Evolutionary conservation across 2,797 vertebrate species (phyloP), one percentile per base, ranked within the genome.

Genomic region (Notolepis coatsorum): DNA sequence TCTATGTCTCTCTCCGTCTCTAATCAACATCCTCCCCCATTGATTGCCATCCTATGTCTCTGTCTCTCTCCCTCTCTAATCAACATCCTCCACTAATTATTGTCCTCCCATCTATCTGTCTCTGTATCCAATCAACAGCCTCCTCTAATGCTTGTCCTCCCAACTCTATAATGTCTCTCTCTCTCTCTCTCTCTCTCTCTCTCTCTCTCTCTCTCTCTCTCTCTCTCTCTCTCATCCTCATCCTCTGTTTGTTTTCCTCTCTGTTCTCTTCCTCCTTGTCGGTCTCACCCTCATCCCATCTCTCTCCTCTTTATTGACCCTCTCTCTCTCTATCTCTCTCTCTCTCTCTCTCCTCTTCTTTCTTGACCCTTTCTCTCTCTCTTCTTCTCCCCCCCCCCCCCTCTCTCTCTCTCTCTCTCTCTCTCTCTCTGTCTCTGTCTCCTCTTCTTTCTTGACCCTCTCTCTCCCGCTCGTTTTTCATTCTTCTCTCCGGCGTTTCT

Each of bases 401-500:
- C 8, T 43, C 24, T 63, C 12, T 60, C 13, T 58, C 15, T 31
- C 25, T 25, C 49, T 9, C 3, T 37, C 18, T 12, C n/a, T 38
- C n/a, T 7, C 7, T 39, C 31, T 49, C 15, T 68, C 51, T 60
- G 39, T 74, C 60, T 64, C 12, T 13, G 8, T 15, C 10, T 35
- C 18, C n/a, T 7, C 27, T 31, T 35, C 49, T 10, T 20, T 5
- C 39, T 42, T n/a, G 25, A 18, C 24, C 33, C 35, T 33, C 31
- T 49, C 28, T 48, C 17, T 39, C 21, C 6, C 17, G 35, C 50
- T 71, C 66, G 59, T 61, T 73, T 77, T 71, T 68, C 54, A 61
- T 64, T 69, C 53, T 20, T 50, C 56, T 28, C 23, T 58, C 20
- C 20, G 38, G 28, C 27, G 12, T 28, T n/a, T 41, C 54, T 75